Percentiles rank a stretch among this genome's conserved stretches.
These are phyloP conservation scores for Cordylochernes scorpioides DNA, from an alignment of 2,888 invertebrate species.

Conservation along the genomic window DNA sequence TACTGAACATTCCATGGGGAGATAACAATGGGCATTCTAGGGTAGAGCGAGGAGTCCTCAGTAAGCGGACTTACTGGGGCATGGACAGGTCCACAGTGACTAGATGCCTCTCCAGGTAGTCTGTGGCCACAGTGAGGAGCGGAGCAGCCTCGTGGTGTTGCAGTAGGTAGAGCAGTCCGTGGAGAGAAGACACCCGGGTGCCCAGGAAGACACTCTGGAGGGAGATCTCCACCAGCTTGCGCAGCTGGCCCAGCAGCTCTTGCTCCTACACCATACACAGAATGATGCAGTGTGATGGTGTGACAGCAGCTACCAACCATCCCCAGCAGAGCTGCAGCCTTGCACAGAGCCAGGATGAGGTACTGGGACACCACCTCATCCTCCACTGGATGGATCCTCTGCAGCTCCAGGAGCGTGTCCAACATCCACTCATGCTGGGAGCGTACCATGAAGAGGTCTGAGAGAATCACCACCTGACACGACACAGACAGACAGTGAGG, in stretches of 20 bases:
- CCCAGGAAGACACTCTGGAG: slow-evolving; percentile 35
- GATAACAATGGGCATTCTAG: too few species aligned
- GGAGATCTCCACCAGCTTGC: slow-evolving; percentile 31
- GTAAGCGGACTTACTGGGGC: too few species aligned
- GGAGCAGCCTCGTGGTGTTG: slow-evolving; percentile 25
- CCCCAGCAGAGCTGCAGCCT: slow-evolving; percentile 36
- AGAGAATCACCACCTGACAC: slow-evolving; percentile 33
- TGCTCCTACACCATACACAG: slow-evolving; percentile 24
- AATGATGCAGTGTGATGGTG: not conserved
- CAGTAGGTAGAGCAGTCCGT: slow-evolving; percentile 37
- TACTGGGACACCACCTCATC: slow-evolving; percentile 49
- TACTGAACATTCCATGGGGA: too few species aligned
- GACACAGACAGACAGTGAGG: not conserved
- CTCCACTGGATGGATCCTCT: slow-evolving; percentile 36
- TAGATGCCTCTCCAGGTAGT: slow-evolving; percentile 22
- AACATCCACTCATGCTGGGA: slow-evolving; percentile 54
- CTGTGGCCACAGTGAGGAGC: slow-evolving; percentile 21
- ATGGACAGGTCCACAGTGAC: slow-evolving; percentile 19
- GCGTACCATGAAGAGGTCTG: slow-evolving; percentile 39
- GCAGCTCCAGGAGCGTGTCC: slow-evolving; percentile 36
- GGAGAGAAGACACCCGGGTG: slow-evolving; percentile 34
- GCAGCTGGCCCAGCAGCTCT: slow-evolving; percentile 32
- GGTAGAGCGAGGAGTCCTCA: too few species aligned
- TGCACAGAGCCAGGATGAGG: slow-evolving; percentile 36
- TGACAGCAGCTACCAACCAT: slow-evolving; percentile 21